A percentile compares a stretch with the other conserved stretches of the same genome.
Conservation (phyloP, 1,140 invertebrate genomes). For the Spodoptera frugiperda region DNA sequence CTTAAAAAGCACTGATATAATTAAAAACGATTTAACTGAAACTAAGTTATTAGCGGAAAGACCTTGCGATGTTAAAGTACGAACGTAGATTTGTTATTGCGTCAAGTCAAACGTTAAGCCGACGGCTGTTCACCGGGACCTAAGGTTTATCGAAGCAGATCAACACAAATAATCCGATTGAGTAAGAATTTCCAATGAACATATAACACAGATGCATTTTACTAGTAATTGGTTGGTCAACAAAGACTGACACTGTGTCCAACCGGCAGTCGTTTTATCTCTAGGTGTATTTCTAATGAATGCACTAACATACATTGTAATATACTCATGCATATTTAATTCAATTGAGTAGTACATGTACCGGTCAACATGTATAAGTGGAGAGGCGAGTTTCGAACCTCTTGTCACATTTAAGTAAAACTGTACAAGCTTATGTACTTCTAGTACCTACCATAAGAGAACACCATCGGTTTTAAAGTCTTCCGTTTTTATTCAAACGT, state of each 20-base stretch:
- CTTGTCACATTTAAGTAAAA: conserved; percentile 44
- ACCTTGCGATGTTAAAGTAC: background rate
- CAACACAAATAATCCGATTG: conserved; percentile 4
- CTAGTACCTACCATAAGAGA: conserved; percentile 28
- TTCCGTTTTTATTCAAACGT: conserved; percentile 7
- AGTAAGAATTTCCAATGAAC: conserved; percentile 51
- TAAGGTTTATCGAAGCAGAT: background rate
- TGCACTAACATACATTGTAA: conserved; percentile 67
- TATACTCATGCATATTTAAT: conserved; percentile 53
- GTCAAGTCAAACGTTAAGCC: background rate
- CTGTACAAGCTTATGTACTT: conserved; percentile 11
- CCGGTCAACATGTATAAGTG: conserved; percentile 22
- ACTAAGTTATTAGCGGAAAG: conserved; percentile 3
- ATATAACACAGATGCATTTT: conserved; percentile 45
- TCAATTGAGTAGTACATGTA: conserved; percentile 35
- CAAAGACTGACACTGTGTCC: conserved; percentile 73
- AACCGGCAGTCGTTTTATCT: conserved; percentile 77
- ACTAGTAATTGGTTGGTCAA: conserved; percentile 55
- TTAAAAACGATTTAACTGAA: background rate
- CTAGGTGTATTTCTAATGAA: conserved; percentile 71
- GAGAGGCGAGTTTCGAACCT: conserved; percentile 33
- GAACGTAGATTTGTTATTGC: background rate
- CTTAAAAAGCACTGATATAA: background rate
- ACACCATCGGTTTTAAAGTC: conserved; percentile 15
- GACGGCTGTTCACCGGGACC: background rate